A percentile compares a stretch with the other conserved stretches of the same genome.
Conservation (phyloP, 2,113 vertebrate genomes). For the Erpornis zantholeuca region DNA sequence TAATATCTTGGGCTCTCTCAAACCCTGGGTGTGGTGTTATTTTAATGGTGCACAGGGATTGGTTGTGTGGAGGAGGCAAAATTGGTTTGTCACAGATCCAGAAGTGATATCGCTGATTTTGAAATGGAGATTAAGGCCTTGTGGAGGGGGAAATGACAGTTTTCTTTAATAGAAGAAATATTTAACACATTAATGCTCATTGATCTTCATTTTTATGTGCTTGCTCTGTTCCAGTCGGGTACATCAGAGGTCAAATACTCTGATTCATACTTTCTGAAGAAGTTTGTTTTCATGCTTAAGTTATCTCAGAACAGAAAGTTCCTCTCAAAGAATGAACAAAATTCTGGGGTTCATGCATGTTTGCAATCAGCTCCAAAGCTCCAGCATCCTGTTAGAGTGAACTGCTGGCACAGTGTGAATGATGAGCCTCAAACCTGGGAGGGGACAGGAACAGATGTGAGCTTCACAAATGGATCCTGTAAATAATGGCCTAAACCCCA, state of each 20-base stretch:
- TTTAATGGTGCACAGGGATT: neutral
- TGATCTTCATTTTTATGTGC: neutral
- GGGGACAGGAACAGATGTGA: neutral
- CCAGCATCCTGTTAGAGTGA: neutral
- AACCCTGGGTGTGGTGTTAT: neutral
- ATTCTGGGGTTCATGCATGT: neutral
- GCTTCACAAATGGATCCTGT: neutral
- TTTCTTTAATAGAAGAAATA: constrained; percentile 12
- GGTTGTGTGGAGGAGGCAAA: constrained; percentile 33
- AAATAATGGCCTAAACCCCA: neutral
- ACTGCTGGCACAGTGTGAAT: neutral
- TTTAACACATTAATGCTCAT: neutral
- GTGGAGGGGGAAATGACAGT: neutral
- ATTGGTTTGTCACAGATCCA: constrained; percentile 40
- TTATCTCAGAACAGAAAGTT: neutral
- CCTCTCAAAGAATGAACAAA: neutral
- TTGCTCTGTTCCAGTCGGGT: neutral
- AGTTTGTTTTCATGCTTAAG: neutral
- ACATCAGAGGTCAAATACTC: neutral
- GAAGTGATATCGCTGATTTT: constrained; percentile 28
- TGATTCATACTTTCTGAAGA: neutral
- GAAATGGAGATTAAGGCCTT: constrained; percentile 11
- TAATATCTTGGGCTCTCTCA: neutral
- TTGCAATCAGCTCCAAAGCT: neutral
- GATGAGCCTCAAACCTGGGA: neutral